These are phyloP conservation scores for Trichopria drosophilae DNA, from an alignment of 2,888 invertebrate genomes.

Conservation along the genomic window DNA sequence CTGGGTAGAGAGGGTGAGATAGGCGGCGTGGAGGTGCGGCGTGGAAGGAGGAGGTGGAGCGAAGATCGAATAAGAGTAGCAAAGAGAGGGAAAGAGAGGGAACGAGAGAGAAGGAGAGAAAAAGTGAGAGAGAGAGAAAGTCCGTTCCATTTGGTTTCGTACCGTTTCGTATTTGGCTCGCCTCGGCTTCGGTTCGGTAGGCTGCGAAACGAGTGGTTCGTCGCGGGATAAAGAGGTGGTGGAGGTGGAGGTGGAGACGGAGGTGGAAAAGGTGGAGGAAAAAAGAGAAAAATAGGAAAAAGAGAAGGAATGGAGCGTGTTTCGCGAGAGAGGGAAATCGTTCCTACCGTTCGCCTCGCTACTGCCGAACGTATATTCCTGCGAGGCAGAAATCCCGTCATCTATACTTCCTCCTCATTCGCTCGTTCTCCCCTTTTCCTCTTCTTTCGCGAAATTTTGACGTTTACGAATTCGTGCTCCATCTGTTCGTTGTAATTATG, in stretches of 20 bases:
- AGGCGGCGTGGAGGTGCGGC: slow-evolving; percentile 32
- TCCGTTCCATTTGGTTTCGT: slow-evolving; percentile 48
- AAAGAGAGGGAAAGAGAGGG: slow-evolving; percentile 33
- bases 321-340: slow-evolving; percentile 37
- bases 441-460: not conserved
- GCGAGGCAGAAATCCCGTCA: slow-evolving; percentile 42
- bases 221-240: slow-evolving; percentile 33
- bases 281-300: slow-evolving; percentile 26
- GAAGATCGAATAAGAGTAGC: slow-evolving; percentile 51
- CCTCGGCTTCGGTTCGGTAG: slow-evolving; percentile 42
- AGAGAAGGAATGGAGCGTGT: slow-evolving; percentile 23
- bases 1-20: slow-evolving; percentile 25
- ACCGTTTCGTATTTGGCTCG: slow-evolving; percentile 41
- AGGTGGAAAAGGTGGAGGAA: slow-evolving; percentile 38
- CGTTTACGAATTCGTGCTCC: too few relatives aligned
- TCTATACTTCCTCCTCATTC: slow-evolving; percentile 34
- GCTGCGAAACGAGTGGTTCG: slow-evolving; percentile 39
- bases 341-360: slow-evolving; percentile 42
- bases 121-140: slow-evolving; percentile 12
- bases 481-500: too few relatives aligned
- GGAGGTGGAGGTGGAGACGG: slow-evolving; percentile 24
- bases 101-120: slow-evolving; percentile 22
- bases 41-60: slow-evolving; percentile 44
- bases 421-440: slow-evolving; percentile 26
- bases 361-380: slow-evolving; percentile 42